Conservation (phyloP, 1,140 invertebrate genomes). For the Hormaphis cornu region DNA sequence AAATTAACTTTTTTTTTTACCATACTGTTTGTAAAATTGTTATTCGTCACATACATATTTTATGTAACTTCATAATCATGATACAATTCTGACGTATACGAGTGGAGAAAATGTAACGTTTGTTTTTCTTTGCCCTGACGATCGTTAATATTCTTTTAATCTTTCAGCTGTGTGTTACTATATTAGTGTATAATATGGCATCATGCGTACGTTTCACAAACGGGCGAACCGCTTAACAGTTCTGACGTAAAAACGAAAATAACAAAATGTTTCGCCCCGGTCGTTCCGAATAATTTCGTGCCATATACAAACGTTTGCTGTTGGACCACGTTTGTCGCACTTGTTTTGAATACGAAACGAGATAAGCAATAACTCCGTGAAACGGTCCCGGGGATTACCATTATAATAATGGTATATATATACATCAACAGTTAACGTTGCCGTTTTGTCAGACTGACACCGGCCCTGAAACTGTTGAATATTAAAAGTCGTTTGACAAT, state of each 20-base stretch:
- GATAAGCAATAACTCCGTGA: conserved; percentile 1
- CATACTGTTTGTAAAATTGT: too few species aligned
- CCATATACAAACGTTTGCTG: neutral
- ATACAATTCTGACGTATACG: too few species aligned
- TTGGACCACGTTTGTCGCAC: conserved; percentile 10
- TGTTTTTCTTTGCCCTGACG: too few species aligned
- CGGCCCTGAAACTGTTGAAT: neutral
- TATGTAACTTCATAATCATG: too few species aligned
- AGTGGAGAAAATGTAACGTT: too few species aligned
- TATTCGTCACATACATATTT: too few species aligned
- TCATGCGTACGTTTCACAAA: neutral
- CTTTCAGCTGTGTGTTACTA: neutral
- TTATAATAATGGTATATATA: neutral
- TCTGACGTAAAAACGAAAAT: neutral
- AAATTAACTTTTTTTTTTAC: too few species aligned
- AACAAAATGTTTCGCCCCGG: neutral
- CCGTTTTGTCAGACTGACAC: neutral
- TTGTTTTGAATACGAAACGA: conserved; percentile 16
- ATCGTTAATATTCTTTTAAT: conserved; percentile 9
- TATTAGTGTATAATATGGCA: neutral
- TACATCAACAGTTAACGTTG: neutral
- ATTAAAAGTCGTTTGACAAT: neutral
- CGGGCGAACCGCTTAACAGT: neutral
- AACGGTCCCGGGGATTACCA: neutral
- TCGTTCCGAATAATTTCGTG: neutral